A percentile compares a stretch with the other conserved stretches of the same genome.
Conservation (phyloP, 1,140 invertebrate species). For the Papilio polyxenes region DNA sequence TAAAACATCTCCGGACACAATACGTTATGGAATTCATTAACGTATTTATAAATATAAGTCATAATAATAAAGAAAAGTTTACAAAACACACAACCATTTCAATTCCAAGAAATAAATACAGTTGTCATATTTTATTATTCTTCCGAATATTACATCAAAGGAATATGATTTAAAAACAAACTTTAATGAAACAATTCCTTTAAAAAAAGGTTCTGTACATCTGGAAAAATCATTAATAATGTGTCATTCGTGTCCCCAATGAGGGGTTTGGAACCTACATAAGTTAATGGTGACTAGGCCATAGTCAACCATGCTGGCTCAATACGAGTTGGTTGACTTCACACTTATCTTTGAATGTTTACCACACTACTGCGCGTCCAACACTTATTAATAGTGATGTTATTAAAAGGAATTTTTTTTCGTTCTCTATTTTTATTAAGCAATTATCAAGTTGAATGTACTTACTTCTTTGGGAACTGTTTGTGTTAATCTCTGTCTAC, state of each 20-base stretch:
- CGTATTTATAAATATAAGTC: not conserved
- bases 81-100: not conserved
- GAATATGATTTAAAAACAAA: not conserved
- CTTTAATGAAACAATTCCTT: not conserved
- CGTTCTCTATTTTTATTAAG: no score
- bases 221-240: no score
- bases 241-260: no score
- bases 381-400: no score
- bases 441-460: not conserved
- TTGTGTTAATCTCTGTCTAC: not conserved
- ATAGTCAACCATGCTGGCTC: no score
- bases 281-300: no score
- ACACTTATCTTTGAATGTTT: no score
- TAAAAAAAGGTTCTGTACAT: no score
- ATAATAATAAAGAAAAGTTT: not conserved
- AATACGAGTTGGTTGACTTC: no score
- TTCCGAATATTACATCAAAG: not conserved
- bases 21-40: not conserved
- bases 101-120: not conserved
- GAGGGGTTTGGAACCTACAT: no score
- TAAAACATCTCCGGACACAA: conserved; percentile 8
- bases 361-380: no score
- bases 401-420: not conserved
- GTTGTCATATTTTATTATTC: not conserved
- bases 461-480: not conserved